These are phyloP conservation scores for Lycia hirtaria DNA, from an alignment of 2,888 invertebrate species.

Conservation along the genomic window DNA sequence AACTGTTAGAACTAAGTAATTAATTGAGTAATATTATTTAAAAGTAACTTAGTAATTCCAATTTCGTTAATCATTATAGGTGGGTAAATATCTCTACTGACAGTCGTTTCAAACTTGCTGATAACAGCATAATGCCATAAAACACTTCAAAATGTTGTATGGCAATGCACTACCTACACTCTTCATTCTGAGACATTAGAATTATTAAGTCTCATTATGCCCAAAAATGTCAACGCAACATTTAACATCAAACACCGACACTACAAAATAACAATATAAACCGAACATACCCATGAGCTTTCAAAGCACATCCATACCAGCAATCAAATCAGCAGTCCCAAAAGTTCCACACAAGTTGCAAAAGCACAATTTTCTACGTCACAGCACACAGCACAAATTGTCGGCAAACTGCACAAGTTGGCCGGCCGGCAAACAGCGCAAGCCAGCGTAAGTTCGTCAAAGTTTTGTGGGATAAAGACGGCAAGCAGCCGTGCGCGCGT, in stretches of 20 bases:
- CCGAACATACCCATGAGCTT: slow-evolving; percentile 30
- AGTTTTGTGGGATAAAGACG: slow-evolving; percentile 30
- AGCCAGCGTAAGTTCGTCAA: slow-evolving; percentile 29
- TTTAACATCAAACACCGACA: background rate
- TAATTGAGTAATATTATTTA: too few relatives aligned
- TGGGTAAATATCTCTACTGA: too few relatives aligned
- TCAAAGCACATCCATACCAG: slow-evolving; percentile 33
- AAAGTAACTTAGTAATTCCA: too few relatives aligned
- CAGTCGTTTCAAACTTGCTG: too few relatives aligned
- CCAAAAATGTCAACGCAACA: too few relatives aligned
- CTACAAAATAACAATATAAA: background rate
- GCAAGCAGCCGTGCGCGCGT: slow-evolving; percentile 25
- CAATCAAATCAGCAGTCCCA: slow-evolving; percentile 35
- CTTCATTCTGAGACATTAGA: too few relatives aligned
- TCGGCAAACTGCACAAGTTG: slow-evolving; percentile 29
- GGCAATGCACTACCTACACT: too few relatives aligned
- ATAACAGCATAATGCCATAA: too few relatives aligned
- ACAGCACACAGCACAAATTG: slow-evolving; percentile 61
- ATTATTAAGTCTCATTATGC: too few relatives aligned
- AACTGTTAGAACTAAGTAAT: too few relatives aligned
- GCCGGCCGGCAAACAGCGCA: slow-evolving; percentile 3
- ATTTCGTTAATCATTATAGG: too few relatives aligned
- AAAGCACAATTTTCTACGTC: slow-evolving; percentile 39
- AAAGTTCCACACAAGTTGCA: slow-evolving; percentile 41
- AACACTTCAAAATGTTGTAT: too few relatives aligned